Conservation (phyloP, 2,888 invertebrate species). For the Cataglyphis rosenhaueri region DNA sequence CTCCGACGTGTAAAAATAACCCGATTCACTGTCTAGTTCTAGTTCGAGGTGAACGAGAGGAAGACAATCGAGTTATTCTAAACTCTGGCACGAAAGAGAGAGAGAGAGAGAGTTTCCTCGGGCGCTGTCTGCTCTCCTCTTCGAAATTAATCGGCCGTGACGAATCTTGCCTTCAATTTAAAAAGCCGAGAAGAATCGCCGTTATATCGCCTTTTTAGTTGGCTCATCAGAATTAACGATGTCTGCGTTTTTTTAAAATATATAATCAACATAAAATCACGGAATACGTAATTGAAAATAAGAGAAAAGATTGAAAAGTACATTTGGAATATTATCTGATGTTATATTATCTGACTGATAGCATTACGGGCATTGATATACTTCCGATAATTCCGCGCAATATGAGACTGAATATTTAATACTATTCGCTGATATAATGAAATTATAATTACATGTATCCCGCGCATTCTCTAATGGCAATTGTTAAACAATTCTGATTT, state of each 20-base stretch:
- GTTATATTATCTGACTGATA: constrained; percentile 7
- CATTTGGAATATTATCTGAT: constrained; percentile 1
- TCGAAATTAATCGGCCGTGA: constrained; percentile 35
- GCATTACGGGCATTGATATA: neutral
- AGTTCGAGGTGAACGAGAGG: constrained; percentile 62
- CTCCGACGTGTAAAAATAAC: constrained; percentile 53
- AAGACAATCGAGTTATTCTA: constrained; percentile 67
- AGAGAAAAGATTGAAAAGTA: neutral
- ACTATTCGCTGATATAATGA: constrained; percentile 8
- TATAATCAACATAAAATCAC: constrained; percentile 7
- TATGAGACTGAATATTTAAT: constrained; percentile 40
- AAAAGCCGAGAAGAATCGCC: neutral
- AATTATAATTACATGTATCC: constrained; percentile 25
- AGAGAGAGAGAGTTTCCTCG: constrained; percentile 1
- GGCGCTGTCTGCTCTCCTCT: constrained; percentile 9
- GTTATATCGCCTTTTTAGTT: neutral
- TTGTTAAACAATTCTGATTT: constrained; percentile 39
- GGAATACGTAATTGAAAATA: neutral
- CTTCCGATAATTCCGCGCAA: neutral
- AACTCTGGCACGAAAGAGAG: constrained; percentile 6
- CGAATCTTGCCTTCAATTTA: constrained; percentile 11
- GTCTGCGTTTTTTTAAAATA: constrained; percentile 1
- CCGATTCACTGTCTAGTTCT: constrained; percentile 64
- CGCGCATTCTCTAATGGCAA: neutral
- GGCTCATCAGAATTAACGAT: neutral